Percentiles rank a stretch among this genome's conserved stretches.
Conservation (phyloP, 2,888 invertebrate genomes). For the Conomelus anceps region DNA sequence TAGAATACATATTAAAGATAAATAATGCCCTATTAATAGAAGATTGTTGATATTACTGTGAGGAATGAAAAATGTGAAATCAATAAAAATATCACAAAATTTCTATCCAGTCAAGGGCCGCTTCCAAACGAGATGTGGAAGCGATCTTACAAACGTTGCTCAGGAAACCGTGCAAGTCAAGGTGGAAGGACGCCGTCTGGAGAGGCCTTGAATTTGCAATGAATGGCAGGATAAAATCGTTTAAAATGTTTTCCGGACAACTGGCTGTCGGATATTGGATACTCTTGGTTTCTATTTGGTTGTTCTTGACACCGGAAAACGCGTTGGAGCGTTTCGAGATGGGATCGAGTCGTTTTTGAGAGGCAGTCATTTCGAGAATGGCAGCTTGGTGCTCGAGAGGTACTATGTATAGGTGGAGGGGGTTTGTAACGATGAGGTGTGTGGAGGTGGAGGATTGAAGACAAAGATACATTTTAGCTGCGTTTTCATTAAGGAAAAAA, state of each 20-base stretch:
- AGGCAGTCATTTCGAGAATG: not conserved
- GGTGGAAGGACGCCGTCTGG: not conserved
- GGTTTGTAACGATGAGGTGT: not conserved
- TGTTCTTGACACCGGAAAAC: not conserved
- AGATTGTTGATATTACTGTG: too few species aligned
- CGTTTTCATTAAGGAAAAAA: not conserved
- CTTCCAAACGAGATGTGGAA: not conserved
- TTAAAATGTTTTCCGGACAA: not conserved
- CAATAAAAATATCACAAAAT: not conserved
- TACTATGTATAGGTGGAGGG: not conserved
- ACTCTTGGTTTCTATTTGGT: not conserved
- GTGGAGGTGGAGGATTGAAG: not conserved
- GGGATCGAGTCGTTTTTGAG: not conserved
- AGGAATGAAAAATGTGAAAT: too few species aligned
- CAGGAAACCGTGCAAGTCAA: not conserved
- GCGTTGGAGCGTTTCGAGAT: not conserved
- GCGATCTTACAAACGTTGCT: not conserved
- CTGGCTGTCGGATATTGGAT: not conserved
- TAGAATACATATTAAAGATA: too few species aligned
- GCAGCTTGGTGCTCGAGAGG: not conserved
- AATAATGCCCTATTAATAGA: too few species aligned
- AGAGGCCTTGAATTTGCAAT: not conserved
- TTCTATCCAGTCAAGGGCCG: not conserved
- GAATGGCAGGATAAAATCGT: not conserved
- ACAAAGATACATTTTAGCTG: constrained; percentile 3